Evolutionary conservation across 2,888 invertebrate species (phyloP).

Genomic region (Drosophila aldrichi): DNA sequence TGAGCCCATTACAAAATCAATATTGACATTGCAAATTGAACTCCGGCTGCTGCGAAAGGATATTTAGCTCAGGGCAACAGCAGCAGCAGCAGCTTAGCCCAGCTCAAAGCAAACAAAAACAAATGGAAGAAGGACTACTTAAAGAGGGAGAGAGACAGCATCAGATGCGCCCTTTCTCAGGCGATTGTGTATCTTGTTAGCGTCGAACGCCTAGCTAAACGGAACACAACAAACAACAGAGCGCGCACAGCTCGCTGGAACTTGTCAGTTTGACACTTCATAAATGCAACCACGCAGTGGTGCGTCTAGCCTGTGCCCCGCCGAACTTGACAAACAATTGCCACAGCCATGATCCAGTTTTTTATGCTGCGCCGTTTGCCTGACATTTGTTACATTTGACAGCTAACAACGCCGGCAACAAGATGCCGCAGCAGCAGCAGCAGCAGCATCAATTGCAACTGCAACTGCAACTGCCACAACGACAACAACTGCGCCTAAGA

Average conservation of each 20-base stretch:
- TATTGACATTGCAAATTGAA: conserved; percentile 63
- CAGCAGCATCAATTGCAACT: conserved; percentile 11
- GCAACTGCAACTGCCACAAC: conserved; percentile 22
- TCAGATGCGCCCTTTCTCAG: conserved; percentile 26
- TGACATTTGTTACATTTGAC: conserved; percentile 81
- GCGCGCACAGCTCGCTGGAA: conserved; percentile 39
- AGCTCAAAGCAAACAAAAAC: conserved; percentile 44
- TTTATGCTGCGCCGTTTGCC: conserved; percentile 53
- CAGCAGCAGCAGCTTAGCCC: conserved; percentile 45
- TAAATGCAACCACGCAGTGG: conserved; percentile 61
- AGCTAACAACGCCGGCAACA: conserved; percentile 76
- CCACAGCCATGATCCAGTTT: conserved; percentile 66
- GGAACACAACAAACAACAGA: conserved; percentile 33
- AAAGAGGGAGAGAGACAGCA: conserved; percentile 14
- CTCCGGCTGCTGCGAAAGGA: conserved; percentile 26
- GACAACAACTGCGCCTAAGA: conserved; percentile 6
- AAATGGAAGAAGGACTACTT: conserved; percentile 48
- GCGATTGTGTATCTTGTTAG: conserved; percentile 66
- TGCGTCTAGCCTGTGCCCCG: conserved; percentile 34
- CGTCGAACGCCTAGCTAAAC: conserved; percentile 46
- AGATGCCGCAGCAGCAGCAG: conserved; percentile 61
- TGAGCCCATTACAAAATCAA: conserved; percentile 64
- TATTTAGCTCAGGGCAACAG: conserved; percentile 24
- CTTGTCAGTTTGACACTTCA: conserved; percentile 81
- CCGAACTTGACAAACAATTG: conserved; percentile 79